Conservation (phyloP, 2,888 invertebrate genomes). For the Dendrolimus houi region DNA sequence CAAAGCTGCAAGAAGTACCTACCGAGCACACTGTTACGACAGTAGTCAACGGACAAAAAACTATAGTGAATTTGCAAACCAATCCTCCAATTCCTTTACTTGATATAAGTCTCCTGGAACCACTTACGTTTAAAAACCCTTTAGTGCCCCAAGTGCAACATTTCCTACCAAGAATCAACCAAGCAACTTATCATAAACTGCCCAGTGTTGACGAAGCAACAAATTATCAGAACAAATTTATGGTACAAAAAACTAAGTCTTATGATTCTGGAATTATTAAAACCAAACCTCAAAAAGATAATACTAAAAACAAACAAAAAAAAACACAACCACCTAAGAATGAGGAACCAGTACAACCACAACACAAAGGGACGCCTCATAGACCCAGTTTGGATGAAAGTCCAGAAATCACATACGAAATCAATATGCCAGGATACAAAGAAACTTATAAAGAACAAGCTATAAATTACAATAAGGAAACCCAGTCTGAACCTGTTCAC, state of each 20-base stretch:
- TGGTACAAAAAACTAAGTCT: slow-evolving; percentile 40
- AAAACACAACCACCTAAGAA: slow-evolving; percentile 29
- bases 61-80: slow-evolving; percentile 46
- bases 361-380: slow-evolving; percentile 31
- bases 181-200: slow-evolving; percentile 48
- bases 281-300: slow-evolving; percentile 30
- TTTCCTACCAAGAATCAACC: slow-evolving; percentile 53
- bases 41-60: slow-evolving; percentile 49
- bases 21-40: slow-evolving; percentile 38
- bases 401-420: slow-evolving; percentile 55
- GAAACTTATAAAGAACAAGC: slow-evolving; percentile 57
- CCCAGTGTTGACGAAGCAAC: slow-evolving; percentile 34
- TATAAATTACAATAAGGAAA: slow-evolving; percentile 55
- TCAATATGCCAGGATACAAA: slow-evolving; percentile 53
- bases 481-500: slow-evolving; percentile 44
- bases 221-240: slow-evolving; percentile 43
- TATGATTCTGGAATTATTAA: slow-evolving; percentile 37
- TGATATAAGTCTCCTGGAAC: slow-evolving; percentile 58
- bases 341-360: slow-evolving; percentile 16
- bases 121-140: slow-evolving; percentile 61
- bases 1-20: slow-evolving; percentile 32
- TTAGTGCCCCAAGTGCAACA: slow-evolving; percentile 68
- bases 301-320: slow-evolving; percentile 33
- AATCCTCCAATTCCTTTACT: slow-evolving; percentile 51
- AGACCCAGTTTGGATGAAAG: slow-evolving; percentile 36